Evolutionary conservation across 2,888 invertebrate species (phyloP).

Genomic region (Alloplasta piceator): DNA sequence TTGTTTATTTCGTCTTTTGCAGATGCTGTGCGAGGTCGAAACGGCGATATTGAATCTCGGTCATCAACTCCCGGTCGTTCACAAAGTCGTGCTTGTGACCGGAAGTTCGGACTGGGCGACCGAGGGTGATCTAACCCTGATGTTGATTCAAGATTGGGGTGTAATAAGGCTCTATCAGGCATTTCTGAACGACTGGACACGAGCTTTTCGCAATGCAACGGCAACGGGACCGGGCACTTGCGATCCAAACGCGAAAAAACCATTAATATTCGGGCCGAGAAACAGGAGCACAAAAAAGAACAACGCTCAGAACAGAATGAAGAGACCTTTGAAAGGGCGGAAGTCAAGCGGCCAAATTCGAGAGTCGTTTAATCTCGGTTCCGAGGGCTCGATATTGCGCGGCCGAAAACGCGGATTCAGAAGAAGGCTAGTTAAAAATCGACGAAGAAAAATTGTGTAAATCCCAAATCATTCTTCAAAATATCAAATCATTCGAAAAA

Average conservation of each 20-base stretch:
- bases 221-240: constrained; percentile 78
- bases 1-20: constrained; percentile 50
- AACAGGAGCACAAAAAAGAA: constrained; percentile 57
- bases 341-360: constrained; percentile 69
- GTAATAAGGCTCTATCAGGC: constrained; percentile 86
- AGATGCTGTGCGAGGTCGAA: constrained; percentile 86
- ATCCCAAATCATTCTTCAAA: constrained; percentile 16
- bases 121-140: constrained; percentile 84
- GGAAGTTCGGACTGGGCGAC: constrained; percentile 83
- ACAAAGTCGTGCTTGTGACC: constrained; percentile 78
- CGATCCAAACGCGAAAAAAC: constrained; percentile 72
- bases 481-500: too few species aligned
- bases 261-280: constrained; percentile 72
- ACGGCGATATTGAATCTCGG: constrained; percentile 84
- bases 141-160: constrained; percentile 86
- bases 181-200: constrained; percentile 86
- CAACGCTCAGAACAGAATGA: constrained; percentile 52
- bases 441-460: constrained; percentile 69
- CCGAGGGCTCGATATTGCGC: constrained; percentile 68
- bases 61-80: constrained; percentile 77
- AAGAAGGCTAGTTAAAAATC: constrained; percentile 71
- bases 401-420: constrained; percentile 69
- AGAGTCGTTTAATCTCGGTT: constrained; percentile 63
- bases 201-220: constrained; percentile 83
- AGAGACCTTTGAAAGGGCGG: constrained; percentile 66